Conservation (phyloP, 23 tunicate genomes). For the Ascidia mentula region DNA sequence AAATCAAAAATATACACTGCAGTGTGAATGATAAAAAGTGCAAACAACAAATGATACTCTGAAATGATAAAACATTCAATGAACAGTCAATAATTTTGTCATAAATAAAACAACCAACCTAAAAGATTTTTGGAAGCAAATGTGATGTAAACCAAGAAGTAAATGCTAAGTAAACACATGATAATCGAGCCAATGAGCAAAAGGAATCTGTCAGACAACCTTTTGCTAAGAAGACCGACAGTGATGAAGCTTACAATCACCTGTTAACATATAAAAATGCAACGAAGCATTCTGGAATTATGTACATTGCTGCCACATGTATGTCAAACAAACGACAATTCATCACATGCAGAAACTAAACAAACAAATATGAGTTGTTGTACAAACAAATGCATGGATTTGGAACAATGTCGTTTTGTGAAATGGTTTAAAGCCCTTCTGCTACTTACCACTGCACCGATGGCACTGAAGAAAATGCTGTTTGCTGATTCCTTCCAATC, state of each 20-base stretch:
- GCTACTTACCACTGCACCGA: constrained; percentile 60
- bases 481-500: constrained; percentile 52
- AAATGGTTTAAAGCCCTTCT: too few relatives aligned
- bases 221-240: constrained; percentile 39
- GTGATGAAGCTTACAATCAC: constrained; percentile 27
- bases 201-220: constrained; percentile 31
- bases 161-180: constrained; percentile 5
- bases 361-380: too few relatives aligned
- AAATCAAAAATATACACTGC: constrained; percentile 29
- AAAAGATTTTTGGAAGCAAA: constrained; percentile 20
- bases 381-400: too few relatives aligned
- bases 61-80: background rate
- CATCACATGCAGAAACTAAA: too few relatives aligned
- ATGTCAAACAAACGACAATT: too few relatives aligned
- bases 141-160: constrained; percentile 16
- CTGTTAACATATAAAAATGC: constrained; percentile 23
- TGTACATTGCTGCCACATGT: too few relatives aligned
- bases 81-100: too few relatives aligned
- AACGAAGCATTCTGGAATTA: too few relatives aligned
- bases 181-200: constrained; percentile 27
- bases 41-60: constrained; percentile 63
- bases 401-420: too few relatives aligned
- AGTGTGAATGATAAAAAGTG: constrained; percentile 25
- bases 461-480: constrained; percentile 60
- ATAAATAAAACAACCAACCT: constrained; percentile 26